Evolutionary conservation across 2,113 vertebrate species (phyloP).

Genomic region (Chaetodon auriga): DNA sequence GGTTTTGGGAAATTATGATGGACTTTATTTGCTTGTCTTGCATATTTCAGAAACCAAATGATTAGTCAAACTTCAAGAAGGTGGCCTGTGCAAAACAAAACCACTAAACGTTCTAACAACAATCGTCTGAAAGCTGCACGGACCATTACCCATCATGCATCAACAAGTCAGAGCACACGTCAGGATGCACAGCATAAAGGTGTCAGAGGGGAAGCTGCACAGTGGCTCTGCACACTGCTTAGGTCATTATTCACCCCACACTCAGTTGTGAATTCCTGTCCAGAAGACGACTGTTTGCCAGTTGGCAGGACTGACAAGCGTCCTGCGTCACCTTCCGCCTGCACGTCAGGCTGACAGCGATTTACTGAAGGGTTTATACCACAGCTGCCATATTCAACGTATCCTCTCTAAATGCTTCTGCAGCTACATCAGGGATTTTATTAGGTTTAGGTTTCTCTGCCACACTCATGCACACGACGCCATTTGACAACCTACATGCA

Average conservation of each 20-base stretch:
- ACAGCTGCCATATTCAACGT: slow-evolving; percentile 62
- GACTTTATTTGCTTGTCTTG: not conserved
- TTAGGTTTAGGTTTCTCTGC: not conserved
- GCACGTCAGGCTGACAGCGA: slow-evolving; percentile 23
- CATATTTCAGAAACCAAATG: not conserved
- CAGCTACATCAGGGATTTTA: slow-evolving; percentile 39
- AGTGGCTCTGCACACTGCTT: not conserved
- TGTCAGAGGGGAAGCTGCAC: slow-evolving; percentile 21
- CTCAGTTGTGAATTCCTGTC: slow-evolving; percentile 53
- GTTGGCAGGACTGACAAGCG: slow-evolving; percentile 43
- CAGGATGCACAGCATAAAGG: not conserved
- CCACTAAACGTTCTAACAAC: not conserved
- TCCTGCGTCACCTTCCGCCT: slow-evolving; percentile 65
- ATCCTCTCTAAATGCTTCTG: slow-evolving; percentile 63
- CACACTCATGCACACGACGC: slow-evolving; percentile 12
- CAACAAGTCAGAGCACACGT: not conserved
- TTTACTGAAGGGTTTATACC: slow-evolving; percentile 44
- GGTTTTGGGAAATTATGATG: not conserved
- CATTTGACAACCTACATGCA: slow-evolving; percentile 26
- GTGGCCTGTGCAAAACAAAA: not conserved
- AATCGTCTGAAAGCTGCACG: not conserved
- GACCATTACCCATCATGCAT: not conserved
- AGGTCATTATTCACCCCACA: slow-evolving; percentile 45
- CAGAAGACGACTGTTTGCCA: slow-evolving; percentile 41
- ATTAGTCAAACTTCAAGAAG: not conserved